Evolutionary conservation across 2,113 vertebrate species (phyloP).

Genomic region (Fulmarus glacialis): DNA sequence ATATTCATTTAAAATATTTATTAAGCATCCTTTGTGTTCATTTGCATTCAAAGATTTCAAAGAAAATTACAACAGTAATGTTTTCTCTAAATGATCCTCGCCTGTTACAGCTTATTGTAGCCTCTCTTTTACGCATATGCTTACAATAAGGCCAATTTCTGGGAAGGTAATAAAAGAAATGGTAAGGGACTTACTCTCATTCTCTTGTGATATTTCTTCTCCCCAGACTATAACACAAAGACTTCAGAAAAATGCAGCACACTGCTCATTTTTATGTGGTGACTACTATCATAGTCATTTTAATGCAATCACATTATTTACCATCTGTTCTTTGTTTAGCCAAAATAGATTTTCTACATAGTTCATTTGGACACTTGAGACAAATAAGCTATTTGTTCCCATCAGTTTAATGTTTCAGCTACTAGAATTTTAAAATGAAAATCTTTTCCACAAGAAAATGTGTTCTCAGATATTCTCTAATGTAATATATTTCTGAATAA

Average conservation of each 20-base stretch:
- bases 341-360: slow-evolving; percentile 71
- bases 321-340: slow-evolving; percentile 74
- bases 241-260: slow-evolving; percentile 45
- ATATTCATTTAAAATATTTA: slow-evolving; percentile 59
- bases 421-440: slow-evolving; percentile 52
- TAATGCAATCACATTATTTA: slow-evolving; percentile 71
- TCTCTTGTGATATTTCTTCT: slow-evolving; percentile 24
- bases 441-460: slow-evolving; percentile 9
- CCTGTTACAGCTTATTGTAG: background rate
- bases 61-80: background rate
- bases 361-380: slow-evolving; percentile 70
- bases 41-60: slow-evolving; percentile 20
- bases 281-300: slow-evolving; percentile 46
- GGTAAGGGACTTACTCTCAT: background rate
- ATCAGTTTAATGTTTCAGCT: slow-evolving; percentile 56
- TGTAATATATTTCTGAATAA: slow-evolving; percentile 50
- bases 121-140: slow-evolving; percentile 1
- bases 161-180: slow-evolving; percentile 44
- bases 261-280: slow-evolving; percentile 48
- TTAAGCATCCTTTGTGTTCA: slow-evolving; percentile 44
- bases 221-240: background rate
- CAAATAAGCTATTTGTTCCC: slow-evolving; percentile 71
- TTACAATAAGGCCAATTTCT: slow-evolving; percentile 8
- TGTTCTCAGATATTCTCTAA: slow-evolving; percentile 3
- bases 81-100: slow-evolving; percentile 14